Evolutionary conservation across 1,140 invertebrate genomes (phyloP).

Genomic region (Cydia strobilella): DNA sequence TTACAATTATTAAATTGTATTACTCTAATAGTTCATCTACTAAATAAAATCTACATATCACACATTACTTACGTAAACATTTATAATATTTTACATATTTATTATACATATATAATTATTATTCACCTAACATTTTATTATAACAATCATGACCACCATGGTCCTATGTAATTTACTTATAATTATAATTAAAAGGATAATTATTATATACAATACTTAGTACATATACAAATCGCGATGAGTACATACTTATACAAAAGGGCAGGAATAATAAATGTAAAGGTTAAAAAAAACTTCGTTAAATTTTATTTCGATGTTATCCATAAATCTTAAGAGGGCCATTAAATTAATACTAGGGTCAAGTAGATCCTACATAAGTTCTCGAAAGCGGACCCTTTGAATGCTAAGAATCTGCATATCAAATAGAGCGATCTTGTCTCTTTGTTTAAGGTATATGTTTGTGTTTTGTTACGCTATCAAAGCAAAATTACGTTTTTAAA

Average conservation of each 20-base stretch:
- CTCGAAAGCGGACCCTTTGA: no score
- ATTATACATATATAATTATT: not conserved
- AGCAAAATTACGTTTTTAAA: no score
- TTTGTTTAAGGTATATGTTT: no score
- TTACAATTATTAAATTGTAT: not conserved
- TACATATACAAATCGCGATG: not conserved
- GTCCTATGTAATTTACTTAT: conserved; percentile 13
- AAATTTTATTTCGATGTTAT: conserved; percentile 1
- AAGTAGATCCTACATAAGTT: no score
- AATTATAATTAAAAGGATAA: not conserved
- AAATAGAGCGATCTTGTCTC: no score
- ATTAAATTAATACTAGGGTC: not conserved
- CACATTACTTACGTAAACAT: conserved; percentile 21
- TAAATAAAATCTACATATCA: conserved; percentile 30
- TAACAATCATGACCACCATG: conserved; percentile 13
- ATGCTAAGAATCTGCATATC: no score
- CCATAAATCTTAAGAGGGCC: not conserved
- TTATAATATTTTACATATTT: conserved; percentile 26
- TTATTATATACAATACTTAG: conserved; percentile 28
- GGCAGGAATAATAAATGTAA: not conserved
- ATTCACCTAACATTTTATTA: conserved; percentile 1
- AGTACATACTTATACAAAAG: not conserved
- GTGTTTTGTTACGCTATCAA: no score
- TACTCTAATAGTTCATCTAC: conserved; percentile 10
- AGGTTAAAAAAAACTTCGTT: not conserved